Conservation (phyloP, 2,113 vertebrate genomes). For the Takifugu bimaculatus region DNA sequence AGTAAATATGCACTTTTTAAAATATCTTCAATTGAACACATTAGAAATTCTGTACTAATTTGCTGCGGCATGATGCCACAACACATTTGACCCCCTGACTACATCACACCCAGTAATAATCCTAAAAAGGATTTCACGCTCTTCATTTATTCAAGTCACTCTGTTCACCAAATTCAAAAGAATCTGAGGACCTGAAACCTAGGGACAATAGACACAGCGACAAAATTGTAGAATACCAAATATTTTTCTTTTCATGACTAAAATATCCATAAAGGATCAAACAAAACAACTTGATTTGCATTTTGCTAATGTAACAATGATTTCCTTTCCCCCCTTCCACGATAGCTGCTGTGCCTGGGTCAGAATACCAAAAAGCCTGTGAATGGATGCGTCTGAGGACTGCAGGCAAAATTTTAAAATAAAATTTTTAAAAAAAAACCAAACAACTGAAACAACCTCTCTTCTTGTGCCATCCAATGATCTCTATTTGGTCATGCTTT, state of each 20-base stretch:
- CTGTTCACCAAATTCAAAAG: conserved; percentile 53
- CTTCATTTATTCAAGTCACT: conserved; percentile 42
- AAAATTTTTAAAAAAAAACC: conserved; percentile 67
- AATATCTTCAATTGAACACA: conserved; percentile 71
- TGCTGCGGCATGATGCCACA: conserved; percentile 69
- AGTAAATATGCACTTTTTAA: conserved; percentile 69
- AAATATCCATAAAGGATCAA: conserved; percentile 49
- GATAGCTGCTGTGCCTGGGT: conserved; percentile 70
- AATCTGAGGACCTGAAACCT: conserved; percentile 48
- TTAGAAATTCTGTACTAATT: conserved; percentile 64
- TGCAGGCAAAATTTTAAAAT: conserved; percentile 60
- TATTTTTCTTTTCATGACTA: conserved; percentile 47
- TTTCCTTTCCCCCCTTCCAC: conserved; percentile 58
- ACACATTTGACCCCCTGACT: conserved; percentile 69
- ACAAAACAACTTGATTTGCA: conserved; percentile 40
- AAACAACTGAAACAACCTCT: conserved; percentile 60
- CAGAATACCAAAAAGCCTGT: conserved; percentile 61
- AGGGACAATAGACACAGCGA: conserved; percentile 54
- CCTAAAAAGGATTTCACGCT: conserved; percentile 39
- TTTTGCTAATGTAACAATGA: conserved; percentile 51
- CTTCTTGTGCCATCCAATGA: conserved; percentile 69
- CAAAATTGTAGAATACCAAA: conserved; percentile 42
- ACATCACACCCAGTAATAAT: conserved; percentile 62
- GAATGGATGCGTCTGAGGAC: conserved; percentile 49
- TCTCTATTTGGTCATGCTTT: conserved; percentile 81